These are phyloP conservation scores for Parnassius glacialis DNA, from an alignment of 2,888 invertebrate species.

Conservation along the genomic window DNA sequence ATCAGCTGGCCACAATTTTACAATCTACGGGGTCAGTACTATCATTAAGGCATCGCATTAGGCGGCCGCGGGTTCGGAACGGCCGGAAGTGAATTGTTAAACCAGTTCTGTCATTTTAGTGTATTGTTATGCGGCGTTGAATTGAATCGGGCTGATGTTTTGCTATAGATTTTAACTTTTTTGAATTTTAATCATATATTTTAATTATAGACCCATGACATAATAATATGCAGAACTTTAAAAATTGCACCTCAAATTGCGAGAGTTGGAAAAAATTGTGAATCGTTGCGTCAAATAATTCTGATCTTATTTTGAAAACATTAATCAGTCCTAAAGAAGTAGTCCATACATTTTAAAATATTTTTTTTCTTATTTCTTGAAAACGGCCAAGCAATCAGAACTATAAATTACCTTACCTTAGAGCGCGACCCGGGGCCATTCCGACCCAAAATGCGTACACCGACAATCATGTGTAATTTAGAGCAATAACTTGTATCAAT, in stretches of 20 bases:
- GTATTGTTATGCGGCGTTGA: slow-evolving; percentile 19
- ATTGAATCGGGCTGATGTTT: slow-evolving; percentile 10
- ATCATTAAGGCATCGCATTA: slow-evolving; percentile 42
- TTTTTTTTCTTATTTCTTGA: background rate
- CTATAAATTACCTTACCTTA: slow-evolving; percentile 50
- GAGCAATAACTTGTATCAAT: slow-evolving; percentile 74
- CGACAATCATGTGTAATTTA: slow-evolving; percentile 73
- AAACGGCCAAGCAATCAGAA: slow-evolving; percentile 29
- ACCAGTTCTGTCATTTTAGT: slow-evolving; percentile 29
- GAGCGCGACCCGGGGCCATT: slow-evolving; percentile 38
- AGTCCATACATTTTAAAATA: too few species aligned
- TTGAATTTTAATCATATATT: background rate
- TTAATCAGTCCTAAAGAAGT: too few species aligned
- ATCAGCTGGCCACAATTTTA: slow-evolving; percentile 28
- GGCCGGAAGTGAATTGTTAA: slow-evolving; percentile 46
- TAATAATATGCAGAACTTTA: too few species aligned
- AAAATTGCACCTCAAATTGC: too few species aligned
- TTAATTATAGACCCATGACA: background rate
- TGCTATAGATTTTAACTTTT: slow-evolving; percentile 2
- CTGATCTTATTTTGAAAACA: too few species aligned
- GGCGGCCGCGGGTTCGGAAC: slow-evolving; percentile 26
- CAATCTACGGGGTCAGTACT: slow-evolving; percentile 44
- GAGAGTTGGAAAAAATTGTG: too few species aligned
- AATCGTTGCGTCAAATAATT: too few species aligned
- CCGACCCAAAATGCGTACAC: slow-evolving; percentile 40